These are phyloP conservation scores for Sebastes matsubarae DNA, from an alignment of 2,797 vertebrate genomes.

Conservation along the genomic window DNA sequence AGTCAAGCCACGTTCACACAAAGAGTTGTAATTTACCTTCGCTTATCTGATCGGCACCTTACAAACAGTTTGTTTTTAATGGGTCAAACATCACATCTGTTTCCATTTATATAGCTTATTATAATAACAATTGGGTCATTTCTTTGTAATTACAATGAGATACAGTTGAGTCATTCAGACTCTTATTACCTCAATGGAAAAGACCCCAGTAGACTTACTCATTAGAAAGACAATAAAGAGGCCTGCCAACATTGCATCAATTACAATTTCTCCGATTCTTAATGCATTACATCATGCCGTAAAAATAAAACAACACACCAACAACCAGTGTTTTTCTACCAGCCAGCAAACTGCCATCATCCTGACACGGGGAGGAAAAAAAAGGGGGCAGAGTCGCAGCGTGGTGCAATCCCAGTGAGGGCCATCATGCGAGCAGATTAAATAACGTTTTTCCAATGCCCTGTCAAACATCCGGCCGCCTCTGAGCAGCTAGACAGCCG, in stretches of 20 bases:
- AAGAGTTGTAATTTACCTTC: conserved; percentile 23
- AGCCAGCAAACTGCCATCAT: conserved; percentile 58
- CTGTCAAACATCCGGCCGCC: conserved; percentile 86
- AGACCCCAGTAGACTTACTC: conserved; percentile 50
- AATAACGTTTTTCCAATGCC: conserved; percentile 84
- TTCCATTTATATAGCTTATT: conserved; percentile 50
- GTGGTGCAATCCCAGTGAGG: conserved; percentile 81
- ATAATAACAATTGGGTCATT: conserved; percentile 43
- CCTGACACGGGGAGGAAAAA: conserved; percentile 35
- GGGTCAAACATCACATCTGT: conserved; percentile 45
- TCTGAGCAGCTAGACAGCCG: conserved; percentile 80
- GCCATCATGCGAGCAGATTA: conserved; percentile 86
- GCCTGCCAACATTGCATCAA: conserved; percentile 69
- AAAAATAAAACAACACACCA: conserved; percentile 38
- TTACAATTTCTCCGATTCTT: conserved; percentile 86
- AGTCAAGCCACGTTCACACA: conserved; percentile 4
- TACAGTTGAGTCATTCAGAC: conserved; percentile 49
- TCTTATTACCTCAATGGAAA: conserved; percentile 52
- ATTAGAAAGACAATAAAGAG: conserved; percentile 58
- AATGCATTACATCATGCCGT: conserved; percentile 72
- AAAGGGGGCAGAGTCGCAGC: conserved; percentile 47
- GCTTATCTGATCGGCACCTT: conserved; percentile 29
- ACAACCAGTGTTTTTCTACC: conserved; percentile 44
- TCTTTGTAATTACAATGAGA: conserved; percentile 57
- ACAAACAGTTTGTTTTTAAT: conserved; percentile 24